Evolutionary conservation across 2,888 invertebrate species (phyloP).

Genomic region (Chaetogeoica ovagalla): DNA sequence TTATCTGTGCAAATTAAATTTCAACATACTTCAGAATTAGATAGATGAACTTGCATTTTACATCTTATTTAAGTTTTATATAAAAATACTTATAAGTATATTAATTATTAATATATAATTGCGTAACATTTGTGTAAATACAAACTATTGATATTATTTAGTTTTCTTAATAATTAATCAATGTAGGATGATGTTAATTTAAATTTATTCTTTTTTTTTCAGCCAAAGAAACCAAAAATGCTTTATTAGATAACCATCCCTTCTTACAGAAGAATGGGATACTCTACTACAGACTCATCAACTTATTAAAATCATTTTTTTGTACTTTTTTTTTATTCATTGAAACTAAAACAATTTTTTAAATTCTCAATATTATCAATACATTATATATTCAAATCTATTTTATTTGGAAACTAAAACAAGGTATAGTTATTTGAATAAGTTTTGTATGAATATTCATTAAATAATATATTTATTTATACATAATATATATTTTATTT

Average conservation of each 20-base stretch:
- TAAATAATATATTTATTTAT: not conserved
- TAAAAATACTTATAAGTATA: no score
- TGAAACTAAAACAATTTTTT: constrained; percentile 2
- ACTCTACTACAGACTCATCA: constrained; percentile 15
- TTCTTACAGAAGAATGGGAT: constrained; percentile 48
- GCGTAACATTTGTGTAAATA: no score
- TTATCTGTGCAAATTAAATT: no score
- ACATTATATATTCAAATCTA: constrained; percentile 16
- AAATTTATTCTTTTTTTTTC: constrained; percentile 16
- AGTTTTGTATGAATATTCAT: not conserved
- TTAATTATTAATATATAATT: no score
- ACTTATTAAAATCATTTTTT: constrained; percentile 41
- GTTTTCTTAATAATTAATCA: not conserved
- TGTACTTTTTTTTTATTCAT: constrained; percentile 24
- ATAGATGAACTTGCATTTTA: no score
- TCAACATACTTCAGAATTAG: no score
- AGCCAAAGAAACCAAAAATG: constrained; percentile 38
- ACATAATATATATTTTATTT: not conserved
- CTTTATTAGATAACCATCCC: constrained; percentile 22
- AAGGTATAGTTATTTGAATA: constrained; percentile 10
- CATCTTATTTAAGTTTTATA: no score
- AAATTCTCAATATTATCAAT: not conserved
- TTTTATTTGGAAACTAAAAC: constrained; percentile 22
- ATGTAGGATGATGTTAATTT: not conserved
- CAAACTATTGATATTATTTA: no score